Evolutionary conservation across 2,797 vertebrate genomes (phyloP), one percentile per base, ranked within the genome.

Genomic region (Cirrhinus mrigala): DNA sequence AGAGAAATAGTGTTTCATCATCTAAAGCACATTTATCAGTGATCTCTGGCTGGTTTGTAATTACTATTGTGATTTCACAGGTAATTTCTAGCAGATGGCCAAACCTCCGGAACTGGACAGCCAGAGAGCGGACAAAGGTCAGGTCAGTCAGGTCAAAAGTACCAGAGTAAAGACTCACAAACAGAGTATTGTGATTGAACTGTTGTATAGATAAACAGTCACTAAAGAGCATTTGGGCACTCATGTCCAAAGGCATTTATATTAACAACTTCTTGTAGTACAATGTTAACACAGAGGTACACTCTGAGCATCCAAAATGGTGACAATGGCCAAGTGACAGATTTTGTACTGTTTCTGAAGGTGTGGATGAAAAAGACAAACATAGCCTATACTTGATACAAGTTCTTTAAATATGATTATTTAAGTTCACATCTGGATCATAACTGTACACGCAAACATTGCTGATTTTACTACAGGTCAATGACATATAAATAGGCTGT

Each of bases 111-210:
- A 46, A 56, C 9, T 54, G 27, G 58, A 70, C 18, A 70, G 29
- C 6, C 24, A 77, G 22, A 78, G 10, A 50, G 69, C 20, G 3
- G 69, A 46, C 69, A 46, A 9, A 12, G 40, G 10, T 5, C 40
- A 16, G 76, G 83, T 79, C 83, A 64, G 24, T 5, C 24, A 64
- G 76, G 83, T 73, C 83, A 50, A 56, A 79, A 1, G 44, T 24
- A 20, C 16, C n/a, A 18, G 40, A 44, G 52, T 27, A 74, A 74
- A 74, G 11, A 71, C 14, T 64, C 16, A 3, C 6, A 54, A 69
- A 70, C 62, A 18, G 12, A n/a, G 27, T 15, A 78, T 18, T 58
- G 37, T 11, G 44, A 20, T 11, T 79, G 2, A 80, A n/a, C 58
- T 60, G n/a, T n/a, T 52, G 24, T 29, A 9, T 6, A 54, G 9